Evolutionary conservation across 2,113 vertebrate species (phyloP).

Genomic region (Onychorhynchus coronatus): DNA sequence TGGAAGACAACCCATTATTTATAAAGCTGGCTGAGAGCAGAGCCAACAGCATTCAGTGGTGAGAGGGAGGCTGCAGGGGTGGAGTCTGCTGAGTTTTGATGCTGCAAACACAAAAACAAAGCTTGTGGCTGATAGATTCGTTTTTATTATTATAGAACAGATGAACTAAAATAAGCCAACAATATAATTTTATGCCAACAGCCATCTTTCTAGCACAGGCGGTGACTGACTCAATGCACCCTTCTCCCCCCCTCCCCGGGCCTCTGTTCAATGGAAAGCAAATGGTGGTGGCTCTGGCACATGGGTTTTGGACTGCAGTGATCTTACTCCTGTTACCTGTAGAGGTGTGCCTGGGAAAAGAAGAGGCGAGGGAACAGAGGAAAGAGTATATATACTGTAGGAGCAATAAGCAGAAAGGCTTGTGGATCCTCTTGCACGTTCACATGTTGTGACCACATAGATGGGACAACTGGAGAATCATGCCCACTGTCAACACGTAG

Average conservation of each 20-base stretch:
- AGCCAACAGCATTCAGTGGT: background rate
- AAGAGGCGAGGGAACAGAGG: constrained; percentile 21
- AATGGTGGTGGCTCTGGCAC: background rate
- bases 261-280: background rate
- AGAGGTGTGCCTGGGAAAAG: constrained; percentile 27
- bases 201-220: constrained; percentile 65
- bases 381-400: constrained; percentile 32
- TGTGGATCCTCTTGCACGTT: constrained; percentile 37
- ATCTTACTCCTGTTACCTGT: background rate
- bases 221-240: constrained; percentile 37
- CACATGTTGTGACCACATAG: background rate
- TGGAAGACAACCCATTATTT: background rate
- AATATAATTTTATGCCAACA: constrained; percentile 75
- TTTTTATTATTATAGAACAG: constrained; percentile 80
- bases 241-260: background rate
- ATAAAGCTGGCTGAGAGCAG: background rate
- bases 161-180: constrained; percentile 76
- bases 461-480: background rate
- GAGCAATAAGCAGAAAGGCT: constrained; percentile 60
- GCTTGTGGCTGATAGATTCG: constrained; percentile 72
- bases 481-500: background rate
- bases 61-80: background rate
- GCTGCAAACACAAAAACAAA: constrained; percentile 29
- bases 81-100: background rate
- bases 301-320: background rate